Percentiles rank a stretch among this genome's conserved stretches.
These are phyloP conservation scores for Odontamblyopus lacepedii DNA, from an alignment of 2,797 vertebrate species.

Conservation along the genomic window DNA sequence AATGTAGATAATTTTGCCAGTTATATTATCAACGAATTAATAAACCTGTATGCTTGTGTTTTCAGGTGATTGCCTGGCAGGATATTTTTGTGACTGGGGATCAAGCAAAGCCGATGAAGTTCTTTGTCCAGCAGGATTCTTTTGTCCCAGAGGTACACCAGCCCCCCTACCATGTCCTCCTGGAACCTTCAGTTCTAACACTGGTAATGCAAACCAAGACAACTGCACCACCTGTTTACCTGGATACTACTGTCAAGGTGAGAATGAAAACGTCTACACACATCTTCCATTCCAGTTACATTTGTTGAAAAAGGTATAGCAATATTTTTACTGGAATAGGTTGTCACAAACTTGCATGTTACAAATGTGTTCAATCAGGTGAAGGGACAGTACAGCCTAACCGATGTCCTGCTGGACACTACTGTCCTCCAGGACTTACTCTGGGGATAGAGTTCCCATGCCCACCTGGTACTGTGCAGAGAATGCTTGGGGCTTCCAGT, in stretches of 20 bases:
- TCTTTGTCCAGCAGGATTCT: conserved; percentile 82
- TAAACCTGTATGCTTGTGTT: background rate
- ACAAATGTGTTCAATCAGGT: conserved; percentile 54
- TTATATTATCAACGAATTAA: background rate
- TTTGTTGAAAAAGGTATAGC: too few relatives aligned
- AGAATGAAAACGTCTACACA: background rate
- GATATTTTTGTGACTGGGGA: conserved; percentile 81
- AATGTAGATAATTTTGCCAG: background rate
- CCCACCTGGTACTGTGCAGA: conserved; percentile 81
- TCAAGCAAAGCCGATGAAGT: conserved; percentile 77
- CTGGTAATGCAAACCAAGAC: conserved; percentile 69
- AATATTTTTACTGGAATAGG: background rate
- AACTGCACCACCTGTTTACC: conserved; percentile 83
- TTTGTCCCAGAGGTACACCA: conserved; percentile 79
- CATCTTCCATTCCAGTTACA: background rate
- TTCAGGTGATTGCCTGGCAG: conserved; percentile 79
- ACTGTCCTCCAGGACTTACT: conserved; percentile 76
- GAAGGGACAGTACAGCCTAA: conserved; percentile 65
- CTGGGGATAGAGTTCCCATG: conserved; percentile 77
- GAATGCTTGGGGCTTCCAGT: conserved; percentile 66
- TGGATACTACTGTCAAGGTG: conserved; percentile 84
- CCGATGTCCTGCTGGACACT: conserved; percentile 77
- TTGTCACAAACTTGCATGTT: background rate
- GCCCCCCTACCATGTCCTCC: conserved; percentile 76
- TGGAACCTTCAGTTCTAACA: conserved; percentile 77